Evolutionary conservation across 37 sponge, comb jelly and placozoan genomes (phyloP).

Genomic region (Lycopodina hypogea): DNA sequence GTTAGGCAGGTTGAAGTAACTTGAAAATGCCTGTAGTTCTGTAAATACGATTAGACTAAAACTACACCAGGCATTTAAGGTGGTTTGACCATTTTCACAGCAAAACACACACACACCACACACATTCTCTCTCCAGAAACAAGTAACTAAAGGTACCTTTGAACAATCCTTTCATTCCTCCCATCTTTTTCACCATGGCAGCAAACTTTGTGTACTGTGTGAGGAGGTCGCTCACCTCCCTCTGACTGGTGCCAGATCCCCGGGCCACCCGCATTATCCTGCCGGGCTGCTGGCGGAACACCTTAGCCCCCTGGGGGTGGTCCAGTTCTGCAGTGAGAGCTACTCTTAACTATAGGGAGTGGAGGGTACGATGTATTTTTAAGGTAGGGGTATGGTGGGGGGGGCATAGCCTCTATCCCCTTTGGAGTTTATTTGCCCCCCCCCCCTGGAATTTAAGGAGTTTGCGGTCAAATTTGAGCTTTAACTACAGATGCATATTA

Average conservation of each 20-base stretch:
- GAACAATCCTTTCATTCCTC: conserved; percentile 97
- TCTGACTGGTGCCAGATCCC: conserved; percentile 84
- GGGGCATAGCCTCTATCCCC: neutral
- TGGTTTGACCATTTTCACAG: too few relatives aligned
- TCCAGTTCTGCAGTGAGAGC: conserved; percentile 66
- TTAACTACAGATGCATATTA: too few relatives aligned
- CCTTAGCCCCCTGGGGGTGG: conserved; percentile 80
- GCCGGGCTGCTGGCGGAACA: conserved; percentile 79
- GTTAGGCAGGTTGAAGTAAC: neutral
- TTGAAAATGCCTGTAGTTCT: neutral
- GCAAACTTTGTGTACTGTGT: conserved; percentile 89
- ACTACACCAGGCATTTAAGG: too few relatives aligned
- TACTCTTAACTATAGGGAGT: too few relatives aligned
- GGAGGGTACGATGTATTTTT: too few relatives aligned
- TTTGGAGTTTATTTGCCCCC: too few relatives aligned
- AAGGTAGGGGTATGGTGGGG: too few relatives aligned
- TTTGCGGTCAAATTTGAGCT: too few relatives aligned
- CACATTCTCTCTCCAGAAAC: too few relatives aligned
- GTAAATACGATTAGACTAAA: neutral
- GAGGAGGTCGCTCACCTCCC: conserved; percentile 87
- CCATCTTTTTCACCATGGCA: conserved; percentile 97
- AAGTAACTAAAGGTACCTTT: conserved; percentile 69
- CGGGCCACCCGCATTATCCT: conserved; percentile 76
- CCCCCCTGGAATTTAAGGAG: too few relatives aligned
- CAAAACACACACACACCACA: too few relatives aligned